Evolutionary conservation across 2,797 vertebrate genomes (phyloP).

Genomic region (Otus scops): DNA sequence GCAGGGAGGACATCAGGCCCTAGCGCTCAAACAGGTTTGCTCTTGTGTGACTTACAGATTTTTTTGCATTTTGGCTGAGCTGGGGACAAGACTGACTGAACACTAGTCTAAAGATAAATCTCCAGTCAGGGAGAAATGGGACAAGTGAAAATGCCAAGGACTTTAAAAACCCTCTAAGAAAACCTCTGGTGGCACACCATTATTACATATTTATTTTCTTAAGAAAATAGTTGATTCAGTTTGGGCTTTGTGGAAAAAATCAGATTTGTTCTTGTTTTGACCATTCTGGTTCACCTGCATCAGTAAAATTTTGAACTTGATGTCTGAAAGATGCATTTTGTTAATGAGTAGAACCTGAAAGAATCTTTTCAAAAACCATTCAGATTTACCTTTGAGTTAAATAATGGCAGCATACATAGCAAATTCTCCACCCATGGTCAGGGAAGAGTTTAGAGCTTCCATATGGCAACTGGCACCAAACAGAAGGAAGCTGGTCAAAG

Average conservation of each 20-base stretch:
- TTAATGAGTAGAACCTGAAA: conserved; percentile 17
- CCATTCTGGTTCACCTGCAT: not conserved
- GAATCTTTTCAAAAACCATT: conserved; percentile 27
- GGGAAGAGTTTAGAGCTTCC: conserved; percentile 84
- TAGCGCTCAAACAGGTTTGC: not conserved
- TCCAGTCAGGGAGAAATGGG: not conserved
- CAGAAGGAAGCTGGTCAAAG: conserved; percentile 73
- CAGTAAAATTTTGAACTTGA: not conserved
- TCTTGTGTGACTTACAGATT: not conserved
- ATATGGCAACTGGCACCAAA: conserved; percentile 83
- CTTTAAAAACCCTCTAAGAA: conserved; percentile 3
- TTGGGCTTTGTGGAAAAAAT: not conserved
- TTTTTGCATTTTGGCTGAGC: not conserved
- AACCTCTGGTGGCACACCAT: not conserved
- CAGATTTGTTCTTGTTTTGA: not conserved
- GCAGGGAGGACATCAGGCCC: not conserved
- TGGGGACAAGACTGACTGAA: not conserved
- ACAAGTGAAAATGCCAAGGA: not conserved
- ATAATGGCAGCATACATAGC: not conserved
- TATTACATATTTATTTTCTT: not conserved
- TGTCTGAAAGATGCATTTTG: not conserved
- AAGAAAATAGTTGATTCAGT: not conserved
- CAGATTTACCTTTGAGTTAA: conserved; percentile 44
- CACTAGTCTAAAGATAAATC: not conserved
- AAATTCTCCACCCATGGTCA: conserved; percentile 27